Evolutionary conservation across 2,797 vertebrate genomes (phyloP), one percentile per base, ranked within the genome.

Genomic region (Moxostoma hubbsi): DNA sequence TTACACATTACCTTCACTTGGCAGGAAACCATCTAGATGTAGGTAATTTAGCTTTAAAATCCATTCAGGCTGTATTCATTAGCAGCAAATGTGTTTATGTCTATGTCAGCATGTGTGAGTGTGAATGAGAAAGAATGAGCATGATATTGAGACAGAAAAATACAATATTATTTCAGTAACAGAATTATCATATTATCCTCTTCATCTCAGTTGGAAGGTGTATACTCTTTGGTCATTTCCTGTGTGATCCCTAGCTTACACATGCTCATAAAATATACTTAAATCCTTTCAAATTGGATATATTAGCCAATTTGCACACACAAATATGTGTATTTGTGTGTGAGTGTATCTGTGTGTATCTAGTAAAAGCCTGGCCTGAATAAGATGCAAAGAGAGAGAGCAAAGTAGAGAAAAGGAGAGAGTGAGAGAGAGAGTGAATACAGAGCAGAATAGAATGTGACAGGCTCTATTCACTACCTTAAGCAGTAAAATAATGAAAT

Each of bases 401-500:
- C 46, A 43, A 84, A 79, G 58, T n/a, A 74, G n/a, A 69, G 46
- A 63, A 5, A 71, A 15, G 58, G 62, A 24, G 53, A 11, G 6
- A 66, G n/a, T 46, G 18, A 43, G n/a, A 70, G 9, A 76, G 5
- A 59, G 24, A 61, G 16, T 18, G 54, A 70, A 49, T 18, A 24
- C 36, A 75, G 10, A 43, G 15, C 54, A 72, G 8, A 59, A 72
- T 51, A 72, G 45, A 67, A 80, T 77, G 45, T 79, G 75, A 82
- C 53, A 51, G 46, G n/a, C 58, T 66, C 47, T 65, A 61, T 75
- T 46, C 65, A 61, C 9, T 65, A 69, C 18, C 8, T 51, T 59
- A 46, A 45, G 61, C 46, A 73, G 70, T 67, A 61, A 83, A 79
- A 78, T 85, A 73, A 83, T 82, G 68, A 71, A 68, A 82, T 70